phyloP scores from a whole-genome alignment of 2,113 vertebrate genomes.

The Gopherus flavomarginatus region DNA sequence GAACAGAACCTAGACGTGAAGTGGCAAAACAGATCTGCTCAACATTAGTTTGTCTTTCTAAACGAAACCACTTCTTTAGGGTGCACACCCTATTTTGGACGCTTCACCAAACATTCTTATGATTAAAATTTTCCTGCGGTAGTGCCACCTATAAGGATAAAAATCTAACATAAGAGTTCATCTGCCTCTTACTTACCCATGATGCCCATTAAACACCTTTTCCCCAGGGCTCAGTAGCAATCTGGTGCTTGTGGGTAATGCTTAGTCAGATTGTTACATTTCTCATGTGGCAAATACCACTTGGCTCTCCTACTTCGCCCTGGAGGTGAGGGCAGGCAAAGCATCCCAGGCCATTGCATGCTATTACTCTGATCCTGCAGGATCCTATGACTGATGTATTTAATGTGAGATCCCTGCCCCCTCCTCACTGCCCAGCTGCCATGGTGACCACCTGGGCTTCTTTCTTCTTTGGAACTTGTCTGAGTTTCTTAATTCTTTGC shows the following conservation, averaged over 20 bases:
- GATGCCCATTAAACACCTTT: not conserved
- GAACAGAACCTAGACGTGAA: not conserved
- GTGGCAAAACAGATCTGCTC: not conserved
- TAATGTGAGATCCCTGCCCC: not conserved
- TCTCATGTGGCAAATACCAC: not conserved
- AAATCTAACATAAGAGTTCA: not conserved
- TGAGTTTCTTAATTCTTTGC: not conserved
- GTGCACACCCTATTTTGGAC: not conserved
- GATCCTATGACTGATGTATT: not conserved
- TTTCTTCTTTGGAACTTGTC: not conserved
- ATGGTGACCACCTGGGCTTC: not conserved
- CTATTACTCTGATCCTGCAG: not conserved
- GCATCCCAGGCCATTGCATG: not conserved
- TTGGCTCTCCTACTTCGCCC: not conserved
- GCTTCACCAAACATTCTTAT: not conserved
- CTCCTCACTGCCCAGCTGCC: not conserved
- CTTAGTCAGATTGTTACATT: not conserved
- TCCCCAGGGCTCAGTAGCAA: not conserved
- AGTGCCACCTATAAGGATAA: not conserved
- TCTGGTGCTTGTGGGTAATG: not conserved
- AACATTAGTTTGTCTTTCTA: not conserved
- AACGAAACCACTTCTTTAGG: not conserved
- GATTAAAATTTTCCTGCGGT: not conserved
- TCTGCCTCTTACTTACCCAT: not conserved
- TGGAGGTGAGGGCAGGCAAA: not conserved